Evolutionary conservation across 2,888 invertebrate species (phyloP).

Genomic region (Drosophila limbata): DNA sequence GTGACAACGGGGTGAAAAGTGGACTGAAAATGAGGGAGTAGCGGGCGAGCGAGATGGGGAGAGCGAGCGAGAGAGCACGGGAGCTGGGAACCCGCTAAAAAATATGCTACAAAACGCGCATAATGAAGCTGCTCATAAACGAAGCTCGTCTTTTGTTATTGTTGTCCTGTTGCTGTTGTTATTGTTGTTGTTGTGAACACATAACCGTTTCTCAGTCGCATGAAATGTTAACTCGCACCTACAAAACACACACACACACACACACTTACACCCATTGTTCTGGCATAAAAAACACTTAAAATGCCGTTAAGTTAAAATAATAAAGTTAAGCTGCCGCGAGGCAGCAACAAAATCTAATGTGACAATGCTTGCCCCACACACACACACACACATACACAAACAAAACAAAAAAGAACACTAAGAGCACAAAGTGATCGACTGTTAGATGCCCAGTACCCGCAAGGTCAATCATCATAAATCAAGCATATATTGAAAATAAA

Average conservation of each 20-base stretch:
- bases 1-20: constrained; percentile 5
- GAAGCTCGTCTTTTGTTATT: constrained; percentile 46
- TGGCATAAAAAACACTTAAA: constrained; percentile 78
- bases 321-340: constrained; percentile 74
- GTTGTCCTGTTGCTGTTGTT: constrained; percentile 8
- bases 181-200: constrained; percentile 18
- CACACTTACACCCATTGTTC: constrained; percentile 23
- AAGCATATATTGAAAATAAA: too few relatives aligned
- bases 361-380: constrained; percentile 58
- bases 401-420: neutral
- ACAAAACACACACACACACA: neutral
- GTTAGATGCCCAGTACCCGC: neutral
- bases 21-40: constrained; percentile 11
- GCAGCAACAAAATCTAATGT: constrained; percentile 77
- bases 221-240: constrained; percentile 71
- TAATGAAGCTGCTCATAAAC: constrained; percentile 77
- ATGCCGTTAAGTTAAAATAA: constrained; percentile 80
- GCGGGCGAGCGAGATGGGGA: neutral
- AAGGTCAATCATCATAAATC: neutral
- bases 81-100: too few relatives aligned
- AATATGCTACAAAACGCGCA: constrained; percentile 72
- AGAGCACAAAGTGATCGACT: neutral
- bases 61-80: neutral
- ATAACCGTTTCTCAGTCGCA: constrained; percentile 43
- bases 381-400: constrained; percentile 20